Percentiles rank a stretch among this genome's conserved stretches.
Evolutionary conservation across 1,140 invertebrate species (phyloP).

Genomic region (Anadara kagoshimensis): DNA sequence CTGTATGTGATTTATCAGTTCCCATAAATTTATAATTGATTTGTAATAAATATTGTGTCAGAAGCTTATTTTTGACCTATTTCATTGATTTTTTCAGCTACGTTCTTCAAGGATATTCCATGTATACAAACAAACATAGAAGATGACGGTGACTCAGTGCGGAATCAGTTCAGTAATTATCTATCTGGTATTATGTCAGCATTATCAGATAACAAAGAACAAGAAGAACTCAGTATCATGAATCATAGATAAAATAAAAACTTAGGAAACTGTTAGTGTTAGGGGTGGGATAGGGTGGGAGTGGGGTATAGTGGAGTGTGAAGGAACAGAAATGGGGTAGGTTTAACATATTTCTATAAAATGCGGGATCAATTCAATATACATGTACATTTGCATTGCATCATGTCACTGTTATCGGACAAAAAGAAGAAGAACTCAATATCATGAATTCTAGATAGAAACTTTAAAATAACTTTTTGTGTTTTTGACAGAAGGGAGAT

Average conservation of each 20-base stretch:
- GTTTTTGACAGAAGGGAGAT: no score
- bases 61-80: not conserved
- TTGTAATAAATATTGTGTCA: not conserved
- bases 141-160: slow-evolving; percentile 79
- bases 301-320: no score
- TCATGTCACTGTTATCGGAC: no score
- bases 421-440: no score
- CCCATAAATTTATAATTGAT: not conserved
- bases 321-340: no score
- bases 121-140: slow-evolving; percentile 81
- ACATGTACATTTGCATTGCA: no score
- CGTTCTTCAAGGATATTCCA: slow-evolving; percentile 80
- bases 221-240: slow-evolving; percentile 77
- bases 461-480: no score
- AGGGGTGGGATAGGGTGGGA: no score
- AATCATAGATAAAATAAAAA: slow-evolving; percentile 48
- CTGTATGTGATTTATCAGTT: not conserved
- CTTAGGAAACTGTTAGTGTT: no score
- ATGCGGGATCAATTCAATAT: no score
- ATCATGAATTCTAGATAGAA: no score
- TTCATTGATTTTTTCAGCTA: slow-evolving; percentile 76
- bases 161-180: slow-evolving; percentile 81
- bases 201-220: slow-evolving; percentile 75
- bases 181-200: slow-evolving; percentile 78
- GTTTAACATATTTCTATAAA: no score